phyloP scores from a whole-genome alignment of 2,888 invertebrate species.

The Theodoxus fluviatilis region DNA sequence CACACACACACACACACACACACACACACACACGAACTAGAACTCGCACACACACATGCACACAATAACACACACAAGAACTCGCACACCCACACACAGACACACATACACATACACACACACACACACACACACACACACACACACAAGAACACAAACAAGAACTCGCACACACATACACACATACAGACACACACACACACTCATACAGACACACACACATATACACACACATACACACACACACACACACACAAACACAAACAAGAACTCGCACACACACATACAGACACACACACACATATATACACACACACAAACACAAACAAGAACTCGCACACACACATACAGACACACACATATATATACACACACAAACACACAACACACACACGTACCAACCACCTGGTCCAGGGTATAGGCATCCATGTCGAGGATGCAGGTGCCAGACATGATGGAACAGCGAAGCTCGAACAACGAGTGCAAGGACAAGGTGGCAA shows the following conservation, averaged over 20 bases:
- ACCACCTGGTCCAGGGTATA: conserved; percentile 74
- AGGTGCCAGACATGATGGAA: conserved; percentile 88
- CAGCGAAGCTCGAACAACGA: conserved; percentile 95
- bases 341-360: background rate
- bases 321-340: background rate
- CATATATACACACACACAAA: background rate
- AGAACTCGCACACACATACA: too few relatives aligned
- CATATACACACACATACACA: too few relatives aligned
- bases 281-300: background rate
- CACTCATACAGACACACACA: too few relatives aligned
- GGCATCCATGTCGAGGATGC: conserved; percentile 95
- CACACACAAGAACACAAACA: too few relatives aligned
- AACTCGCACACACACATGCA: too few relatives aligned
- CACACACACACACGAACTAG: too few relatives aligned
- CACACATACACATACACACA: too few relatives aligned
- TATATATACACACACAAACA: background rate
- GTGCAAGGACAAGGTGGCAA: conserved; percentile 94
- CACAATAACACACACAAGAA: too few relatives aligned
- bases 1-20: too few relatives aligned
- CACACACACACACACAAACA: background rate
- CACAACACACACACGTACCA: conserved; percentile 42
- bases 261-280: background rate
- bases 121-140: too few relatives aligned
- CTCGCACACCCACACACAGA: too few relatives aligned
- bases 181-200: too few relatives aligned